phyloP scores from a whole-genome alignment of 2,113 vertebrate species.

The Brienomyrus longianalis region DNA sequence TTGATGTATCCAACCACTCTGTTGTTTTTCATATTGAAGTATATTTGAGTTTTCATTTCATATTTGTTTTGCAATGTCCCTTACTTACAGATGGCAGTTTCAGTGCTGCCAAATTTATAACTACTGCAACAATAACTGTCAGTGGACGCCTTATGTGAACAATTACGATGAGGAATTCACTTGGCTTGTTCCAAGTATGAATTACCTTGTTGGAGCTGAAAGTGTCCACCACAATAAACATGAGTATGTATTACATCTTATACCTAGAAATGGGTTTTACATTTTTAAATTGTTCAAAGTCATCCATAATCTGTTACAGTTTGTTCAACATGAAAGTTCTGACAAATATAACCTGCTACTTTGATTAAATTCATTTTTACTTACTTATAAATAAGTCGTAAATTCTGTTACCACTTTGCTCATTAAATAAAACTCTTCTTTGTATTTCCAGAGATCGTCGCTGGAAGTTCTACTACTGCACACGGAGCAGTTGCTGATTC shows the following conservation, averaged over 20 bases:
- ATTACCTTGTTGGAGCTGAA: slow-evolving; percentile 18
- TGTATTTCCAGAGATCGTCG: slow-evolving; percentile 26
- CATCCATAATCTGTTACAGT: neutral
- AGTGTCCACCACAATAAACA: slow-evolving; percentile 12
- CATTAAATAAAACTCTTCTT: neutral
- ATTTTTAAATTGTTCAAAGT: neutral
- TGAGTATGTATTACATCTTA: slow-evolving; percentile 20
- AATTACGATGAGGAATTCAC: slow-evolving; percentile 23
- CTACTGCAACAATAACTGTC: slow-evolving; percentile 12
- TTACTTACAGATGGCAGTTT: slow-evolving; percentile 26
- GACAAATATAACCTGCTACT: neutral
- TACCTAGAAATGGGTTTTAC: neutral
- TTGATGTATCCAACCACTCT: neutral
- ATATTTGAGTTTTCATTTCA: neutral
- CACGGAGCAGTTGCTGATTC: slow-evolving; percentile 3
- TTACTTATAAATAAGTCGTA: neutral
- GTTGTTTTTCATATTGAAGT: neutral
- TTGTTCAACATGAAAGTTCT: neutral
- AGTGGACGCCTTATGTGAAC: slow-evolving; percentile 28
- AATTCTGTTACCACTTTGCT: neutral
- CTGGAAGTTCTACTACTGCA: slow-evolving; percentile 29
- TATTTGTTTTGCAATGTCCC: neutral
- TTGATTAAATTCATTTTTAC: neutral
- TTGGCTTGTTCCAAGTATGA: neutral
- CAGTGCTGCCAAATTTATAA: slow-evolving; percentile 4